Base-by-base conservation (phyloP, 2,797 vertebrate genomes). In the Enteromius anoplus region DNA sequence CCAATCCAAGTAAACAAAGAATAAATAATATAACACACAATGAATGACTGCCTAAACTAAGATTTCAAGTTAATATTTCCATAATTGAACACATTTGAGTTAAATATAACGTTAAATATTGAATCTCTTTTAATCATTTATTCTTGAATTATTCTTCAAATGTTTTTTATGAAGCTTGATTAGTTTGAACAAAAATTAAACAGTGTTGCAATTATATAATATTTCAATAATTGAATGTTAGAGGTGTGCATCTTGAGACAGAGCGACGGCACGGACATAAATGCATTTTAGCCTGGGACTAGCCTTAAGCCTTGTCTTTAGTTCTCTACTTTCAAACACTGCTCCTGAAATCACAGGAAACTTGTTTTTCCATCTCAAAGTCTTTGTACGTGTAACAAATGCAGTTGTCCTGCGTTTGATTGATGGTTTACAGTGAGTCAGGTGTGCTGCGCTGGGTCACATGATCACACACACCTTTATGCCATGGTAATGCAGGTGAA, bases 401-500 rank as follows among this genome's bases (percentile, higher is more conserved):
- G n/a, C 55, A 26, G 10, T 26, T 26, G 55, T 60, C n/a, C n/a
- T 58, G 23, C 0, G 8, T 60, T 26, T 60, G 58, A 26, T 14
- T 58, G 55, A 58, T 58, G 58, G 2, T 62, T 14, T 62, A 6
- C 12, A 29, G 11, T 11, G 53, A 55, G 10, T 26, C n/a, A 60
- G 23, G 55, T 2, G 58, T 14, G 12, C 26, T 29, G 2, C 12
- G 12, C 11, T 14, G 15, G 10, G 68, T 49, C 62, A 72, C 60
- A 47, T 55, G 47, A 51, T 34, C 66, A 3, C 29, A 8, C 89
- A 70, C 84, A 99, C 98, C 95, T 94, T 95, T 42, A 96, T 88
- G 23, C 96, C 89, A 4, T 96, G 94, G 91, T 99, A 97, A 85
- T 96, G 96, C 1, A 99, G 93, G 86, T 97, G 96, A 45, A 96